These are phyloP conservation scores for Ricordea florida DNA, from an alignment of 92 coral and sea anemone species.

Conservation along the genomic window DNA sequence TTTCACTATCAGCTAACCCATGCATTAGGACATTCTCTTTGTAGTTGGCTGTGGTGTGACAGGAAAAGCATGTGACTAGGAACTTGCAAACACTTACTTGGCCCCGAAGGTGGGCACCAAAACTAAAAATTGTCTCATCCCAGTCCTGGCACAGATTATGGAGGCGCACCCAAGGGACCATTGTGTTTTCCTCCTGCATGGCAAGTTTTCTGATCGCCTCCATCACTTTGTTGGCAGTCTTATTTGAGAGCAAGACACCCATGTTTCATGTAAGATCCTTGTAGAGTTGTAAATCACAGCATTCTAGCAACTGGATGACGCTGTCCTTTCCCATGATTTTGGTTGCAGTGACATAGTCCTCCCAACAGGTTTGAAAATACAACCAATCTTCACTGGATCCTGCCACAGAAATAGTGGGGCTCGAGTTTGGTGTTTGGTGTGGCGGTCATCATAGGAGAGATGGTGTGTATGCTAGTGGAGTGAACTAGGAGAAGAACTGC, in stretches of 20 bases:
- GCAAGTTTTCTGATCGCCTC: constrained; percentile 56
- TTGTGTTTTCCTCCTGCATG: constrained; percentile 52
- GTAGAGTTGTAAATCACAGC: constrained; percentile 65
- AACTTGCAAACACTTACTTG: constrained; percentile 63
- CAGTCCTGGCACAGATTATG: constrained; percentile 56
- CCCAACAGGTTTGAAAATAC: constrained; percentile 60
- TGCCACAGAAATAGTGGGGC: constrained; percentile 50
- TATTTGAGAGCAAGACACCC: constrained; percentile 56
- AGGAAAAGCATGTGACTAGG: constrained; percentile 11
- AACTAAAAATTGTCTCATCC: constrained; percentile 45
- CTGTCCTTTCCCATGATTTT: constrained; percentile 49
- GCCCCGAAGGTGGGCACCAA: constrained; percentile 53
- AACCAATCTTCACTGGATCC: constrained; percentile 57
- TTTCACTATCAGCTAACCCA: constrained; percentile 51
- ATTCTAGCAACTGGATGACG: constrained; percentile 61
- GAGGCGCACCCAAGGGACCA: constrained; percentile 64
- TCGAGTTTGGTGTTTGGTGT: background rate
- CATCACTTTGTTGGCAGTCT: constrained; percentile 37
- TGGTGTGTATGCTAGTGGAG: constrained; percentile 32
- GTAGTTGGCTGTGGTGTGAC: constrained; percentile 33
- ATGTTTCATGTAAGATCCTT: constrained; percentile 61
- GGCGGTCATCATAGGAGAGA: background rate
- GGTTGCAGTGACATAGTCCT: constrained; percentile 54
- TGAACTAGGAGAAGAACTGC: constrained; percentile 56
- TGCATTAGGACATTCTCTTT: constrained; percentile 48